Conservation (phyloP, 2,888 invertebrate genomes). For the Scrobipalpa costella region DNA sequence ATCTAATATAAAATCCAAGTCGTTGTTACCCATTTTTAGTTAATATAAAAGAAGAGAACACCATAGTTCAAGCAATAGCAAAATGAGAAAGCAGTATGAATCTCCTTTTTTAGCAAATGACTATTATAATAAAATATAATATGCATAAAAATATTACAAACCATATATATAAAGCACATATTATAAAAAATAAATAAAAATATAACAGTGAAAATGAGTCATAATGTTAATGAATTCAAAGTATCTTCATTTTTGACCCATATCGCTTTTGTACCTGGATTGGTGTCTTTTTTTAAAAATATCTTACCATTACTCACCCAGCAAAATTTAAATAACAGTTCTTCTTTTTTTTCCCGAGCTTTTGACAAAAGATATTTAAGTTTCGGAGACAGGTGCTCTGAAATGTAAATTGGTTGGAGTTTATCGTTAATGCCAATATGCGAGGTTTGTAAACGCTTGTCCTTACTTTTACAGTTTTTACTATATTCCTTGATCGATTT, state of each 20-base stretch:
- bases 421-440: not conserved
- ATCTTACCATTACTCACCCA: not conserved
- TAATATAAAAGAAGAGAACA: too few species aligned
- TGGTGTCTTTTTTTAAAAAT: not conserved
- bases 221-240: not conserved
- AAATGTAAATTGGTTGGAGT: not conserved
- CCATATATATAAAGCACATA: not conserved
- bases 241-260: not conserved
- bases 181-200: not conserved
- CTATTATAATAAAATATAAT: too few species aligned
- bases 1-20: not conserved
- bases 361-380: not conserved
- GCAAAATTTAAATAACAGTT: not conserved
- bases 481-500: not conserved
- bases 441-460: conserved; percentile 1
- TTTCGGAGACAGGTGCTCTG: not conserved
- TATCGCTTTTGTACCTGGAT: not conserved
- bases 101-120: too few species aligned
- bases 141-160: too few species aligned
- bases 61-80: too few species aligned
- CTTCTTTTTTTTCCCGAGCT: not conserved
- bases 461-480: too few species aligned
- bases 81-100: too few species aligned
- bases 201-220: not conserved
- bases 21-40: too few species aligned